Conservation (phyloP, 2,113 vertebrate genomes). For the Polypterus senegalus region DNA sequence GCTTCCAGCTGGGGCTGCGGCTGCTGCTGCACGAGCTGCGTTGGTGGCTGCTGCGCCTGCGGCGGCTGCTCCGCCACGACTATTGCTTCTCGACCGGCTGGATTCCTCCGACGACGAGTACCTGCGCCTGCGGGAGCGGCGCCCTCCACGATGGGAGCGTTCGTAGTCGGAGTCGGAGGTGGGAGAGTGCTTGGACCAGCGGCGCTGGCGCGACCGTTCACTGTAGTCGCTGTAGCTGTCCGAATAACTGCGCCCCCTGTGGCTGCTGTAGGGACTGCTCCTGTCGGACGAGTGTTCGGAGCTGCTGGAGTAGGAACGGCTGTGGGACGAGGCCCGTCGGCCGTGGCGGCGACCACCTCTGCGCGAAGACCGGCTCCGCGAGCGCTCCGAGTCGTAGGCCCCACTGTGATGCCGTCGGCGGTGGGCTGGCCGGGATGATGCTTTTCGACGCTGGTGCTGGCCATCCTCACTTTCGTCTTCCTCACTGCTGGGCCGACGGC, state of each 20-base stretch:
- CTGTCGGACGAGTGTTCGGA: slow-evolving; percentile 67
- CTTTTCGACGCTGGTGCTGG: slow-evolving; percentile 59
- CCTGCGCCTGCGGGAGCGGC: slow-evolving; percentile 64
- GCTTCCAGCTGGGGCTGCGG: slow-evolving; percentile 61
- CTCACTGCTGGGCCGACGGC: slow-evolving; percentile 56
- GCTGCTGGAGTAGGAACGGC: slow-evolving; percentile 77
- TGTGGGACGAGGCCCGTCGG: slow-evolving; percentile 50
- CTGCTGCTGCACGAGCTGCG: slow-evolving; percentile 80
- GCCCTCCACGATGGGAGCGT: slow-evolving; percentile 60
- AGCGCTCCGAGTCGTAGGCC: slow-evolving; percentile 73
- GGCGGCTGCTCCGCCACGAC: slow-evolving; percentile 61
- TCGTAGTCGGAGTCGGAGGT: slow-evolving; percentile 84
- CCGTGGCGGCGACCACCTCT: slow-evolving; percentile 54
- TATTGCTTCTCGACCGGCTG: slow-evolving; percentile 63
- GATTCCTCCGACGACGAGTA: slow-evolving; percentile 71
- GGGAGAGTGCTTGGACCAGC: slow-evolving; percentile 60
- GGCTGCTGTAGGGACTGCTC: slow-evolving; percentile 55
- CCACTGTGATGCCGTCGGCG: slow-evolving; percentile 59
- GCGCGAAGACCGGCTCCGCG: slow-evolving; percentile 65
- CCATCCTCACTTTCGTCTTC: slow-evolving; percentile 74
- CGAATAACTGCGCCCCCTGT: slow-evolving; percentile 76
- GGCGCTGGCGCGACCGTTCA: slow-evolving; percentile 45
- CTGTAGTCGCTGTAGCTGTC: slow-evolving; percentile 93
- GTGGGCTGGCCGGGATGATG: slow-evolving; percentile 34
- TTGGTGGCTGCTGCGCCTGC: slow-evolving; percentile 59